Evolutionary conservation across 2,113 vertebrate species (phyloP).

Genomic region (Galeopterus variegatus): DNA sequence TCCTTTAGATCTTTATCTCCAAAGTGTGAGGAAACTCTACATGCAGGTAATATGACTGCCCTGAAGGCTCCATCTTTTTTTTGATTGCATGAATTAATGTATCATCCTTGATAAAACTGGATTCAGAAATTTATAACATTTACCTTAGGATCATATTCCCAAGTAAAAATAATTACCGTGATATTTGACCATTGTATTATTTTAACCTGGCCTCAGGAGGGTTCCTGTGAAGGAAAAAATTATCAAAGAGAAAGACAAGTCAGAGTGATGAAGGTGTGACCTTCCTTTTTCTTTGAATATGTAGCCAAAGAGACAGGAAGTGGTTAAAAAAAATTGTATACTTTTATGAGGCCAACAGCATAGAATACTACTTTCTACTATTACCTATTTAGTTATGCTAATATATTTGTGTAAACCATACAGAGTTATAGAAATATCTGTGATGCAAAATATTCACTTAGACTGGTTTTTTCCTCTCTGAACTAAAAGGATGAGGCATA

Average conservation of each 20-base stretch:
- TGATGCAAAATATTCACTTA: conserved; percentile 2
- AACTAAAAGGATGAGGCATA: not conserved
- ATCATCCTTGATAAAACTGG: conserved; percentile 3
- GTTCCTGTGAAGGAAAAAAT: not conserved
- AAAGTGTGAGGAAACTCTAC: conserved; percentile 23
- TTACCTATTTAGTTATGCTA: not conserved
- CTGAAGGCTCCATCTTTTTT: not conserved
- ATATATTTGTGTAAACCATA: not conserved
- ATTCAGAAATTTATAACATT: not conserved
- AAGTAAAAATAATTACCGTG: not conserved
- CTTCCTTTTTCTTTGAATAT: not conserved
- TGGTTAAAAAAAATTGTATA: not conserved
- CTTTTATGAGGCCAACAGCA: rapidly evolving
- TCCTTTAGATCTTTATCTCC: conserved; percentile 63
- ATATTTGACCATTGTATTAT: not conserved
- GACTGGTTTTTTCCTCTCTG: not conserved
- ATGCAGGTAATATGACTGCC: not conserved
- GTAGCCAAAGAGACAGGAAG: not conserved
- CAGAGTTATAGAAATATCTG: not conserved
- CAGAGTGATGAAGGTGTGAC: not conserved
- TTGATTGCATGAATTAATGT: not conserved
- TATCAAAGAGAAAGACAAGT: not conserved
- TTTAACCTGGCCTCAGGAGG: not conserved
- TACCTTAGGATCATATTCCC: not conserved
- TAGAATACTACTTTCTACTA: not conserved